Conservation (phyloP, 2,888 invertebrate species). For the Tetragnatha montana region DNA sequence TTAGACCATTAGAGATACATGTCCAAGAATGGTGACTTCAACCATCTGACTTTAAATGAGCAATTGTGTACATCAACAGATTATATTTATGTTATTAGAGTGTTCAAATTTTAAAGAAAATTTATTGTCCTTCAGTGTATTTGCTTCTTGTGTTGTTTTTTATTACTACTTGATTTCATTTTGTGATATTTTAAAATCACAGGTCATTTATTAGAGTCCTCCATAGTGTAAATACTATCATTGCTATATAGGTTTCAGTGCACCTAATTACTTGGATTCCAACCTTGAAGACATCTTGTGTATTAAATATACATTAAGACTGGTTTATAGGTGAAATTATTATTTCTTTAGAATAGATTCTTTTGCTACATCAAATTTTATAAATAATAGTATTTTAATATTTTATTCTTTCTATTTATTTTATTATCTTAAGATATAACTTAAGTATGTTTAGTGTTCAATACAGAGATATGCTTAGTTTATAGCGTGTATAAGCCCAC, state of each 20-base stretch:
- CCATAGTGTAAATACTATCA: constrained; percentile 47
- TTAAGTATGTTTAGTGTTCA: constrained; percentile 16
- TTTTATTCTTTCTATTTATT: constrained; percentile 21
- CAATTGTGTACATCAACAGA: constrained; percentile 34
- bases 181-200: constrained; percentile 56
- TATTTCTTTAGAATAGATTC: background rate
- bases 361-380: background rate
- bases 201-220: constrained; percentile 28
- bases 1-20: background rate
- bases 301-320: background rate
- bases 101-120: constrained; percentile 39
- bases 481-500: background rate
- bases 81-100: constrained; percentile 50
- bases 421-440: constrained; percentile 12
- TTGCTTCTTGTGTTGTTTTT: constrained; percentile 33
- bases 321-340: background rate
- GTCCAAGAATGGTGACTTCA: constrained; percentile 30
- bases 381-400: constrained; percentile 3
- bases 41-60: constrained; percentile 22
- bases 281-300: background rate
- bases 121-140: constrained; percentile 41
- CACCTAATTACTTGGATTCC: background rate
- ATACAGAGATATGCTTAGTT: background rate
- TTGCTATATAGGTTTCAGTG: constrained; percentile 7
- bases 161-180: constrained; percentile 13